Percentiles rank a stretch among this genome's conserved stretches.
These are phyloP conservation scores for Micoletzkya japonica DNA, from an alignment of 2,888 invertebrate species.

Conservation along the genomic window DNA sequence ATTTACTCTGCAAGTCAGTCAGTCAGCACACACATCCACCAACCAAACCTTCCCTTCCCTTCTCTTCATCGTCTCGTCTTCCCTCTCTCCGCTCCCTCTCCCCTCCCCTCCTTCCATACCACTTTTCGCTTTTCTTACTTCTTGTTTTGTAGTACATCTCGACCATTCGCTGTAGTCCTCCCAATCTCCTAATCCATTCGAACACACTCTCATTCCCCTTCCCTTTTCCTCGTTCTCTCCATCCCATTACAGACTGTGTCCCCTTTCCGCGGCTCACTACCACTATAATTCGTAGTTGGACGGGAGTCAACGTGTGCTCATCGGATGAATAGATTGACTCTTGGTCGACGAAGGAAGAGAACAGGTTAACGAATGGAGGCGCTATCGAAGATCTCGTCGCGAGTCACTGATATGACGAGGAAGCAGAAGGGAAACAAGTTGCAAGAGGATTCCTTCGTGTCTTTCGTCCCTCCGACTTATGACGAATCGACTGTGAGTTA, in stretches of 20 bases:
- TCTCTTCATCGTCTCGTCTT: too few relatives aligned
- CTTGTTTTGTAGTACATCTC: not conserved
- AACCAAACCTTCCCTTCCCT: too few relatives aligned
- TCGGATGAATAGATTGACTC: too few relatives aligned
- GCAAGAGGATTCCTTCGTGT: conserved; percentile 13
- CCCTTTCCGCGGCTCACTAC: not conserved
- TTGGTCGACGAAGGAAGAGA: too few relatives aligned
- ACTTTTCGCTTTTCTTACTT: not conserved
- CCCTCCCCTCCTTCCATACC: not conserved
- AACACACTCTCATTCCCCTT: not conserved
- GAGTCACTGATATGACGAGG: conserved; percentile 24
- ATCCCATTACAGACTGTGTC: not conserved
- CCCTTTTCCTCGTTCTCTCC: conserved; percentile 10
- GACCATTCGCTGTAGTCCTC: conserved; percentile 11
- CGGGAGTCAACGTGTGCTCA: too few relatives aligned
- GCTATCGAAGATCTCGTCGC: conserved; percentile 22
- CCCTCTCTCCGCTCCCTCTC: conserved; percentile 20
- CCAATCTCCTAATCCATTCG: not conserved
- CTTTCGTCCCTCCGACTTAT: conserved; percentile 24
- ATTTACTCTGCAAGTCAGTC: conserved; percentile 8
- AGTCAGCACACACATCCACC: conserved; percentile 27
- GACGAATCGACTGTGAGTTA: conserved; percentile 6
- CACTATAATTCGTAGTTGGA: not conserved
- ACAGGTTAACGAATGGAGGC: conserved; percentile 24
- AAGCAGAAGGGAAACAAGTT: not conserved